Percentiles rank a stretch among this genome's conserved stretches.
Conservation (phyloP, 2,113 vertebrate genomes). For the Antechinus flavipes region DNA sequence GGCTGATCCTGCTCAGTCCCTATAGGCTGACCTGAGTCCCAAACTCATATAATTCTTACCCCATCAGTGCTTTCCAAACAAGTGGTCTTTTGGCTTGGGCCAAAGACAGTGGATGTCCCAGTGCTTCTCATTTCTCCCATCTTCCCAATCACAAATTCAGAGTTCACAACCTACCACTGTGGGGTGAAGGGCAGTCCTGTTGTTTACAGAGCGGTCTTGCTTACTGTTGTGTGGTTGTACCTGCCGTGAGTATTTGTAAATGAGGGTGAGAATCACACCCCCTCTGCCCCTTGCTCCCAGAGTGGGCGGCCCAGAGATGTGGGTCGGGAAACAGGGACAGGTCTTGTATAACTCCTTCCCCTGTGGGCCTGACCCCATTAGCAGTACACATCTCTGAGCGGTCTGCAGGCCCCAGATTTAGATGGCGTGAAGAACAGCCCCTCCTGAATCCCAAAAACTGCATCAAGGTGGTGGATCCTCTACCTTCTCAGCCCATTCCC, state of each 20-base stretch:
- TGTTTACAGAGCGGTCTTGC: neutral
- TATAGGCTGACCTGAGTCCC: neutral
- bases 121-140: neutral
- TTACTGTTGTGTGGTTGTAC: neutral
- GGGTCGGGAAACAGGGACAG: neutral
- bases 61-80: neutral
- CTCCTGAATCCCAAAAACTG: neutral
- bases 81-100: neutral
- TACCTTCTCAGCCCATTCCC: neutral
- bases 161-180: neutral
- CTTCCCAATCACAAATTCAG: neutral
- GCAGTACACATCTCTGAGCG: neutral
- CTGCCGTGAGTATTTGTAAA: neutral
- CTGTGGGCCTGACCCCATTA: neutral
- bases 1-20: neutral
- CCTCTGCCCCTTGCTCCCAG: neutral
- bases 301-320: constrained; percentile 2
- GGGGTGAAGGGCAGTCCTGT: neutral
- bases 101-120: neutral
- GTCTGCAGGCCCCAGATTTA: neutral
- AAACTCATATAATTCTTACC: neutral
- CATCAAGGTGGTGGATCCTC: neutral
- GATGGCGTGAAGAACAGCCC: neutral
- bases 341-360: neutral
- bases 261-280: constrained; percentile 3